phyloP scores from a whole-genome alignment of 2,888 invertebrate species.

The Diaperis boleti region DNA sequence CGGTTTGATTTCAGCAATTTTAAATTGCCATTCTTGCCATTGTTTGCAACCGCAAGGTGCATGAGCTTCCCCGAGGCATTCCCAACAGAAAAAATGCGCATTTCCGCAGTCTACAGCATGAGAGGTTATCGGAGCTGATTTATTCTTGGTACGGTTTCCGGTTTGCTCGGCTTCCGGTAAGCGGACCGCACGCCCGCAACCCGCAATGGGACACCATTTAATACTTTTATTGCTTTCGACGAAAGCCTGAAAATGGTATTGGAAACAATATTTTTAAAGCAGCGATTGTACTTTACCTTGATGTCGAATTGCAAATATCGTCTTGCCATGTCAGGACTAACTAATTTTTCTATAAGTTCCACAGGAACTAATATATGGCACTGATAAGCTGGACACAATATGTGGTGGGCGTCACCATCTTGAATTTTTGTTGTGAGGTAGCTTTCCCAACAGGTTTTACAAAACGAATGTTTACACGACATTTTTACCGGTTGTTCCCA shows the following conservation, averaged over 20 bases:
- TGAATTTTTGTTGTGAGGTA: conserved; percentile 76
- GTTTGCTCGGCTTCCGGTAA: conserved; percentile 71
- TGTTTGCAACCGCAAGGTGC: conserved; percentile 76
- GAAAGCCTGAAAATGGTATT: conserved; percentile 69
- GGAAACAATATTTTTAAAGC: background rate
- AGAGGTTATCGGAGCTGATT: conserved; percentile 65
- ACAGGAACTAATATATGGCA: conserved; percentile 75
- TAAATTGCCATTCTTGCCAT: conserved; percentile 71
- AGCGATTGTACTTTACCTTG: conserved; percentile 65
- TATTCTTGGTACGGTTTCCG: conserved; percentile 53
- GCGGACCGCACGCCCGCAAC: conserved; percentile 75
- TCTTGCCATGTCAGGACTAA: conserved; percentile 75
- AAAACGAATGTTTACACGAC: conserved; percentile 75
- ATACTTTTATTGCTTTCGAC: conserved; percentile 78
- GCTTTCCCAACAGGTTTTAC: conserved; percentile 75
- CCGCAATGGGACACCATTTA: conserved; percentile 79
- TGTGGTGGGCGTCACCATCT: conserved; percentile 75
- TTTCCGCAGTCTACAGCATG: conserved; percentile 79
- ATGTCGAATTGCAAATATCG: conserved; percentile 78
- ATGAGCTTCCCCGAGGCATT: conserved; percentile 72
- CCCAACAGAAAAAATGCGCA: conserved; percentile 79
- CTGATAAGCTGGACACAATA: conserved; percentile 75
- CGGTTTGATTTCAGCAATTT: conserved; percentile 75
- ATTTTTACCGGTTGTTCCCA: conserved; percentile 70
- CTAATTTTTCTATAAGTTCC: conserved; percentile 75